Evolutionary conservation across 2,797 vertebrate species (phyloP), one percentile per base, ranked within the genome.

Genomic region (Helostoma temminkii): DNA sequence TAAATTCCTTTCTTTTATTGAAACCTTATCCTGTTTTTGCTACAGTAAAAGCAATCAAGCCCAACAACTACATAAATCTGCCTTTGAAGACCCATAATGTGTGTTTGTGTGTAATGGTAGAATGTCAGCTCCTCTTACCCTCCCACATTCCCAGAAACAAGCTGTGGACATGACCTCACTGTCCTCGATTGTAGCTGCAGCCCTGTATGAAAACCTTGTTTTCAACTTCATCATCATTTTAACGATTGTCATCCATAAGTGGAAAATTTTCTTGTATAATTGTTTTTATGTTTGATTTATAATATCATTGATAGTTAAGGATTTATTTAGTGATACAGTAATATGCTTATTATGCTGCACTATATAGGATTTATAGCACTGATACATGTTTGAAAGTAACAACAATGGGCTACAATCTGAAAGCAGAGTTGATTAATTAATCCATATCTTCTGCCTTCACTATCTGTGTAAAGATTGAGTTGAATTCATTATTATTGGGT

Each of bases 61-160:
- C 39, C n/a, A 52, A 8, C 7, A 28, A 53, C 15, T 36, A 26
- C 9, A 30, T 22, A 22, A 53, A n/a, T 66, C 12, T 52, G 49
- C n/a, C 49, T 74, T 28, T 67, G 15, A 43, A 56, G 30, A 10
- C 0, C 16, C 9, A 12, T 18, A 12, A 53, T 24, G 19, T 16
- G 21, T 49, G 49, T 49, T 67, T 57, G 5, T 30, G 16, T 10
- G 19, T 34, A 19, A 26, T 25, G 5, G 37, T 58, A 26, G 41
- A 36, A 25, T 9, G 11, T 49, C 10, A 39, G 9, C 64, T 56
- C 39, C 70, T 37, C 25, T 42, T 46, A 39, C 37, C 14, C 30
- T 26, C 24, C 37, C 52, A 57, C 53, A 57, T 50, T 63, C 58
- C 58, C 30, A 28, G 53, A 34, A 36, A 53, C 54, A 59, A 52